A percentile compares a stretch with the other conserved stretches of the same genome.
Evolutionary conservation across 2,113 vertebrate genomes (phyloP).

Genomic region (Megaptera novaeangliae): DNA sequence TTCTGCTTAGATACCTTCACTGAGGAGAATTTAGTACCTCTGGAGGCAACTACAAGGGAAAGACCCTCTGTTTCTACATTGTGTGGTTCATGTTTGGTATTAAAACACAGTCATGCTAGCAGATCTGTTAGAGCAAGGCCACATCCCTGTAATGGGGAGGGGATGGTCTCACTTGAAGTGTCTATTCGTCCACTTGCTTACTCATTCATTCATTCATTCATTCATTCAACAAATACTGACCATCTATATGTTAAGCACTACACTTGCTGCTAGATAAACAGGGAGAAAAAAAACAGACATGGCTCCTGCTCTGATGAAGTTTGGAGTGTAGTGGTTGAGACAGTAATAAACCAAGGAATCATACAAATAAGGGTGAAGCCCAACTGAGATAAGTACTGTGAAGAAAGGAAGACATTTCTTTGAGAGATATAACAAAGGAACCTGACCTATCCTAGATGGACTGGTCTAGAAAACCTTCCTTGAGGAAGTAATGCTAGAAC

Average conservation of each 20-base stretch:
- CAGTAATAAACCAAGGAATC: neutral
- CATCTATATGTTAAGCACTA: neutral
- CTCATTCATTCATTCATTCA: neutral
- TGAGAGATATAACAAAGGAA: neutral
- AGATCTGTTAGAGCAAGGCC: neutral
- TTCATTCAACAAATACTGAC: neutral
- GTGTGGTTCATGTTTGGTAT: neutral
- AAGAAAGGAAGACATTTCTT: neutral
- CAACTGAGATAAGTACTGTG: neutral
- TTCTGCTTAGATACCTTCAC: neutral
- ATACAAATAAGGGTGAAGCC: constrained; percentile 11
- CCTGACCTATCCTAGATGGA: neutral
- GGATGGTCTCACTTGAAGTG: neutral
- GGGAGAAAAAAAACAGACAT: constrained; percentile 1
- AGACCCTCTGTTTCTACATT: neutral
- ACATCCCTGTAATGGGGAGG: neutral
- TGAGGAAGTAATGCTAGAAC: neutral
- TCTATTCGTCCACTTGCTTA: neutral
- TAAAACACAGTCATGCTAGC: neutral
- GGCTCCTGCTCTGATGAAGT: neutral
- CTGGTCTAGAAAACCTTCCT: neutral
- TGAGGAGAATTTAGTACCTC: neutral
- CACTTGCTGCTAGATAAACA: neutral
- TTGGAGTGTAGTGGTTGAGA: neutral
- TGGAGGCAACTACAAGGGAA: neutral